Base-by-base conservation (phyloP, 2,888 invertebrate species). In the Tachina fera region DNA sequence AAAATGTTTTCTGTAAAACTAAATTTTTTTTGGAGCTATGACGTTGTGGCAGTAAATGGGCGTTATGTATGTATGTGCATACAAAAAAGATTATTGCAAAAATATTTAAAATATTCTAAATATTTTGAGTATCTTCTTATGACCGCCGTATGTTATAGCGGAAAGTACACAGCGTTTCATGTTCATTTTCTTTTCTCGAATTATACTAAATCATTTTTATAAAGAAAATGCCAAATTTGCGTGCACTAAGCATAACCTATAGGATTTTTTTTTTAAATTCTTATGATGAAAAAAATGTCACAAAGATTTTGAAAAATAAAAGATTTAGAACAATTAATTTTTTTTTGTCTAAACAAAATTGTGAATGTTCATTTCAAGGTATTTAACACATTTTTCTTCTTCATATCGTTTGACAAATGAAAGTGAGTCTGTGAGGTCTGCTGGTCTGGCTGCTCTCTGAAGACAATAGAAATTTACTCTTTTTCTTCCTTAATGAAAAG, bases 391-490 rank as follows among this genome's bases (percentile, higher is more conserved):
- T 75, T 78, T 56, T 22, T 65, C 16, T 13, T 10, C 56, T 31
- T 31, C 31, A 31, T 31, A 31, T 5, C 31, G 13, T 49, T 6
- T 11, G 39, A 65, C n/a, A 70, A 60, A 51, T 70, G 3, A 71
- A 79, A 74, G 63, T 31, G 31, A 31, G 71, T 43, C 71, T 86
- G 86, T 86, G 86, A 83, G 86, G 86, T 83, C 86, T 75, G 9
- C 16, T 9, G 31, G 41, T 43, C 5, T 67, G 49, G 14, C 45
- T 47, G 31, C 31, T 31, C 31, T 53, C 67, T 19, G 19, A 10
- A 22, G 0, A 39, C 63, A 83, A 83, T 39, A 41, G 75, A 43
- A 11, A 43, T 65, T 75, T 53, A 83, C 83, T 83, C 78, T 75
- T 78, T 74, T 84, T 43, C 19, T 43, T 45, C n/a, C 6, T 47